These are phyloP conservation scores for Dipodomys stephensi DNA, from an alignment of 2,113 vertebrate genomes.

Conservation along the genomic window DNA sequence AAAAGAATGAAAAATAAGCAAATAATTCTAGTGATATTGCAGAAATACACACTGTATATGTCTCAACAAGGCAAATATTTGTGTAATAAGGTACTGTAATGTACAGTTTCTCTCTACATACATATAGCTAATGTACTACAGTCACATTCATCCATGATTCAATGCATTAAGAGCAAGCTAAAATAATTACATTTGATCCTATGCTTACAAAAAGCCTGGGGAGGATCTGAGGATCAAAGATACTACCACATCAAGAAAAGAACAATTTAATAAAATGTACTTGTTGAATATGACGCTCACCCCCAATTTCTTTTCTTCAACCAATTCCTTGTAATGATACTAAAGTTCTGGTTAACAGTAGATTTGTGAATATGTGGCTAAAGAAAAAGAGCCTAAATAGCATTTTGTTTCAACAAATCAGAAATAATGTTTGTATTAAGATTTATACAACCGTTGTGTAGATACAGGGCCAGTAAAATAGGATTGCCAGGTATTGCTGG, in stretches of 20 bases:
- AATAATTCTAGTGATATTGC: background rate
- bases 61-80: constrained; percentile 25
- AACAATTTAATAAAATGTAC: background rate
- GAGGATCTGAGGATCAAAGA: background rate
- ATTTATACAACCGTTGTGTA: background rate
- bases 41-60: background rate
- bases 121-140: background rate
- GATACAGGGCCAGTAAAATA: constrained; percentile 32
- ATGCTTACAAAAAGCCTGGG: constrained; percentile 32
- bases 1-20: background rate
- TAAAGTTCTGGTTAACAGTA: background rate
- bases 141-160: background rate
- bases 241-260: background rate
- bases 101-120: background rate
- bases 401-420: background rate
- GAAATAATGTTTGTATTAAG: background rate
- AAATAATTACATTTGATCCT: background rate
- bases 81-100: background rate
- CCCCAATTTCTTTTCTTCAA: constrained; percentile 35
- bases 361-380: background rate
- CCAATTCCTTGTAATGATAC: background rate
- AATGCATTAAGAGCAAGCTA: background rate
- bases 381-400: background rate
- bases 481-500: background rate
- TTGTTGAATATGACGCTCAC: background rate